phyloP scores from a whole-genome alignment of 2,113 vertebrate genomes.

The Kryptolebias marmoratus region DNA sequence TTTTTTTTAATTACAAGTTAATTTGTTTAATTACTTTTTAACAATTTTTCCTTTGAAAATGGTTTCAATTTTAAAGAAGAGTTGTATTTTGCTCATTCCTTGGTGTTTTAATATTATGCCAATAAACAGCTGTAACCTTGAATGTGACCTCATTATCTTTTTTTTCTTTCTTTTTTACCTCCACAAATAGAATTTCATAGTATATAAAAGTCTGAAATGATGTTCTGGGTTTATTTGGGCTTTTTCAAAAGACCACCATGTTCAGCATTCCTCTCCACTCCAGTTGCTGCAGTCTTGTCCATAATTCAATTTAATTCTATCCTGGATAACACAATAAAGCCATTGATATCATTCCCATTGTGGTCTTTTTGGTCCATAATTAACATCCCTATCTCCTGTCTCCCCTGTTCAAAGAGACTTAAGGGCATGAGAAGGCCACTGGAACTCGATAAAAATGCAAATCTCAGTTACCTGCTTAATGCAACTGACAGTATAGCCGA shows the following conservation, averaged over 20 bases:
- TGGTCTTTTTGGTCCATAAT: constrained; percentile 66
- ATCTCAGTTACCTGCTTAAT: constrained; percentile 71
- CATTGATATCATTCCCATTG: constrained; percentile 72
- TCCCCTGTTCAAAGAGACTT: constrained; percentile 57
- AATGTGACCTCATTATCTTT: background rate
- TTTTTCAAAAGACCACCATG: constrained; percentile 6
- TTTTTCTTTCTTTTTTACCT: background rate
- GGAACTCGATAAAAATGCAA: constrained; percentile 79
- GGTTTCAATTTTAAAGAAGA: background rate
- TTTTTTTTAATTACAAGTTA: background rate
- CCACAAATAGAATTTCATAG: background rate
- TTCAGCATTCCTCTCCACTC: constrained; percentile 40
- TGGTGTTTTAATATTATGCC: background rate
- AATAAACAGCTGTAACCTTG: constrained; percentile 17
- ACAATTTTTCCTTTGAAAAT: constrained; percentile 4
- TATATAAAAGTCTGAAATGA: constrained; percentile 5
- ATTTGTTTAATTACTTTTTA: background rate
- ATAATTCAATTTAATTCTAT: constrained; percentile 75
- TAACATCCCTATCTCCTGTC: constrained; percentile 70
- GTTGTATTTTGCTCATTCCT: background rate
- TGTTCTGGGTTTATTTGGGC: constrained; percentile 19
- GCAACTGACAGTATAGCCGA: constrained; percentile 57
- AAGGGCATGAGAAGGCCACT: constrained; percentile 69
- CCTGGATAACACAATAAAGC: constrained; percentile 61
- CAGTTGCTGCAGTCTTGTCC: constrained; percentile 20